Percentiles rank a stretch among this genome's conserved stretches.
These are phyloP conservation scores for Drosophila mauritiana DNA, from an alignment of 1,140 invertebrate genomes.

Conservation along the genomic window DNA sequence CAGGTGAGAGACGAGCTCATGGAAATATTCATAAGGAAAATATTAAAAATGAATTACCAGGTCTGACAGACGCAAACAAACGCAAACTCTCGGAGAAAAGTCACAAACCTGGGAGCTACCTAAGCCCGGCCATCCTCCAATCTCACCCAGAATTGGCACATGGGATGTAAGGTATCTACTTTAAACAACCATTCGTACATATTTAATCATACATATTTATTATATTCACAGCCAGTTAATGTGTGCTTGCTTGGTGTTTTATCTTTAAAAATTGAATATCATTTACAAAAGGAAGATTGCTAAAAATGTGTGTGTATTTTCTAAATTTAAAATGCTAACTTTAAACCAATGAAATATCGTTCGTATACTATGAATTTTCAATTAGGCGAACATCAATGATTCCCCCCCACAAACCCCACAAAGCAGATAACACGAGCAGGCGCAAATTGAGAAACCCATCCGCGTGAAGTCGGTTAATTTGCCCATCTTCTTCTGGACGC, in stretches of 20 bases:
- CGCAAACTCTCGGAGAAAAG: conserved; percentile 4
- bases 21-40: conserved; percentile 71
- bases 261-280: not conserved
- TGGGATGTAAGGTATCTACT: not conserved
- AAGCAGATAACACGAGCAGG: conserved; percentile 7
- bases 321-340: not conserved
- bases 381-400: conserved; percentile 40
- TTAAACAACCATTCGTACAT: no score
- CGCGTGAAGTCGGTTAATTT: conserved; percentile 67
- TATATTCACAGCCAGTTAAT: conserved; percentile 9
- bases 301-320: not conserved
- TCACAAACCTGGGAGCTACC: conserved; percentile 2
- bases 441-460: conserved; percentile 61
- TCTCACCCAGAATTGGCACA: not conserved
- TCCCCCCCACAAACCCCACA: not conserved
- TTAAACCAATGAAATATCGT: conserved; percentile 17
- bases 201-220: not conserved
- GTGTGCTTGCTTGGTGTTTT: not conserved
- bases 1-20: conserved; percentile 40
- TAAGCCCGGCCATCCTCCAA: not conserved
- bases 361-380: conserved; percentile 44
- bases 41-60: conserved; percentile 78
- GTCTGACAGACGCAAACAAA: conserved; percentile 18
- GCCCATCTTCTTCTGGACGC: conserved; percentile 57
- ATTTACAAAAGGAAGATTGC: no score